Evolutionary conservation across 2,888 invertebrate species (phyloP), one percentile per base, ranked within the genome.

Genomic region (Agrilus cyanescens): DNA sequence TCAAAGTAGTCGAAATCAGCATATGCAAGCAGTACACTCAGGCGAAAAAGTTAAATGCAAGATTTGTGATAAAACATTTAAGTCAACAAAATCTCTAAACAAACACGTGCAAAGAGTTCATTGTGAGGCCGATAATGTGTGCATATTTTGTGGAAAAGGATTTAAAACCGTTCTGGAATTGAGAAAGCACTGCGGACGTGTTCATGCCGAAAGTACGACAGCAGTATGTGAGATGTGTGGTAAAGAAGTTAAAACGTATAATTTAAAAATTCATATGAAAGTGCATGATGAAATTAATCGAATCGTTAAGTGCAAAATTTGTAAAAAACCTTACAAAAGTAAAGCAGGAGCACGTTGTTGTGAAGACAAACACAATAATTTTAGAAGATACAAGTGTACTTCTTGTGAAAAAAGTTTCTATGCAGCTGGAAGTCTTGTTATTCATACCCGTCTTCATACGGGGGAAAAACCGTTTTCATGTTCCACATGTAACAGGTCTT

Each of bases 281-380:
- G 12, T 33, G 12, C 43, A 38, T 33, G 34, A 32, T 14, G 10
- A 8, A 32, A 2, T 12, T 32, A 6, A 5, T 20, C 4, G 4
- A 8, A 32, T 5, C 2, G 5, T 32, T 4, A 8, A 5, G 5
- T 32, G 33, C 10, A 14, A 32, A 14, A 13, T 14, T 14, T 32
- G 33, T 32, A 32, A 32, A 6, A 32, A 32, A 32, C 7, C 13
- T 6, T 32, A 14, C 10, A 4, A 5, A 5, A 32, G 4, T 7
- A 6, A 8, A 6, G 10, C 2, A 5, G 33, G 33, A 14, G 13
- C 53, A 8, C 13, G 10, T 2, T 8, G 2, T 33, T 15, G 15
- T n/a, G 7, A 14, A 12, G 15, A 74, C 54, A 72, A 70, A 15
- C 73, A 73, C 59, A 71, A 69, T 16, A 71, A 70, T 44, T 65